Base-by-base conservation (phyloP, 2,113 vertebrate genomes). In the Mirza zaza region DNA sequence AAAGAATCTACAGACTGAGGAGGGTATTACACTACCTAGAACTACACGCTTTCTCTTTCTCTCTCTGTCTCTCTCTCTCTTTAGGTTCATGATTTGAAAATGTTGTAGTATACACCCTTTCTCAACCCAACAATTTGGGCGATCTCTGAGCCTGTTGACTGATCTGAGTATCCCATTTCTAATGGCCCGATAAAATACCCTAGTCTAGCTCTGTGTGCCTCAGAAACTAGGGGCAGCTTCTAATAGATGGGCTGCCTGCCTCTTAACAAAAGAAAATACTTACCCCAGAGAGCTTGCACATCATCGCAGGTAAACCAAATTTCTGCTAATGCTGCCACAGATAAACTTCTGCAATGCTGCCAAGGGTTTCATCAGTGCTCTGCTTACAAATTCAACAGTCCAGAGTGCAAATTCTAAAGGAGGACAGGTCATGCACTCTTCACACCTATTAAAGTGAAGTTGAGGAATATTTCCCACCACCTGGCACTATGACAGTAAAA, bases 241-340 rank as follows among this genome's bases (percentile, higher is more conserved):
- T 71, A 59, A 71, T 17, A 59, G 32, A 73, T 27, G 25, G 11
- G 3, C 17, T 23, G 65, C 55, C 25, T 65, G n/a, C 29, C 25
- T 96, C 67, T 94, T 50, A 87, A 18, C 48, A 36, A 50, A 93
- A 90, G 88, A 9, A 88, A 95, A 61, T 36, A 77, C 25, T 92
- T 29, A 61, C 17, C 65, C 39, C 59, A 90, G 45, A 92, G 95
- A 81, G 45, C 52, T 39, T 87, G 65, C 23, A 14, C 50, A 68
- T 85, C n/a, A 57, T 36, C 25, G 4, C 29, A 91, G 42, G 68
- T 87, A 89, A 90, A 67, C 23, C 25, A 83, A 45, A 45, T 8
- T 45, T 45, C 45, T 45, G 45, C 45, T 45, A 45, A 45, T 45
- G 45, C 7, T 45, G 45, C 45, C 45, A 45, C 45, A 45, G 8